Base-by-base conservation (phyloP, 2,888 invertebrate genomes). In the Onthophagus sagittarius region DNA sequence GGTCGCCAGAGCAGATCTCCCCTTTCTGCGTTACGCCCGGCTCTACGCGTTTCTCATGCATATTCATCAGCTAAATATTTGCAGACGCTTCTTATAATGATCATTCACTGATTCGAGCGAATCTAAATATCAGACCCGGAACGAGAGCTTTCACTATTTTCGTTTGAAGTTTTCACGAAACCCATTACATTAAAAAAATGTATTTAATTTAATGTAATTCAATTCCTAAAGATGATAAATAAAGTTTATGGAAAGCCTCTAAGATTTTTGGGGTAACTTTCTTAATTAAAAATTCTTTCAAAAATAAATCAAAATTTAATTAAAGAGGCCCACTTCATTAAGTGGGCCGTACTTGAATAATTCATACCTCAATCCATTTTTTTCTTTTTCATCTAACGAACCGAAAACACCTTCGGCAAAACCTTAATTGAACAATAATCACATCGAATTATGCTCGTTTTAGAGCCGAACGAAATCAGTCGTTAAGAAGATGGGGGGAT, bases 41-140 rank as follows among this genome's bases (percentile, higher is more conserved):
- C 78, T 77, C 79, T 78, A 77, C 77, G 76, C 77, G 77, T 77
- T 31, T 84, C 23, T 23, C 84, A 84, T 84, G 83, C 84, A 84
- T 84, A 84, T 84, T 84, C 84, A 84, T 78, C 83, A 78, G 79
- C 82, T 82, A 84, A 84, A 84, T 84, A 84, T 84, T 84, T 84
- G 84, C 83, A 80, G 78, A 81, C 82, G 82, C 83, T 84, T 83
- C 84, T 84, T 84, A 83, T 84, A 83, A 83, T 82, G 83, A 84
- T 83, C 81, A 82, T 82, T 82, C 81, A 78, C 79, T 78, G 79
- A 80, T 78, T 79, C 81, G 77, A 77, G 79, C 78, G 78, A 77
- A 79, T 79, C 79, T 76, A 32, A 67, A 67, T 67, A 67, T 67
- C 67, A 31, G 13, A n/a, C 32, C 67, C 67, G 39, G 39, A 53